phyloP scores from a whole-genome alignment of 2,113 vertebrate genomes.

The Propithecus coquereli region DNA sequence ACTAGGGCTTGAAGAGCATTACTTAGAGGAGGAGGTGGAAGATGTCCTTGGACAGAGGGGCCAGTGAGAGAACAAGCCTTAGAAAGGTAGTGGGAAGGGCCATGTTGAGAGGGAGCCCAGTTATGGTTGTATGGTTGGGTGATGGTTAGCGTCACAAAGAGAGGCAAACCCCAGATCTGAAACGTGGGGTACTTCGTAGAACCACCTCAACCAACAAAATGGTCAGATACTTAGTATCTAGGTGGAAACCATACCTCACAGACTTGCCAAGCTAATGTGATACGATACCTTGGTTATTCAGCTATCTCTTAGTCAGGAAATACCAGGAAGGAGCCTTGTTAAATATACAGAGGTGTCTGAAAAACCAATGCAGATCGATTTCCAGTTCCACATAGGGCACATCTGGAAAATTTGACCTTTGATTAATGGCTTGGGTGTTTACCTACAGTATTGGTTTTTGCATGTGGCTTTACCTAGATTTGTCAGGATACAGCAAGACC shows the following conservation, averaged over 20 bases:
- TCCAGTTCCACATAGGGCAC: not conserved
- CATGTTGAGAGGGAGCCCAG: not conserved
- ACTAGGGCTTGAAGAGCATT: not conserved
- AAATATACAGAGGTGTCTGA: not conserved
- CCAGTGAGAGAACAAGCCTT: not conserved
- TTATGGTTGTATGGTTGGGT: not conserved
- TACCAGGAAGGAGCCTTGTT: not conserved
- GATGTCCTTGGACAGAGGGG: not conserved
- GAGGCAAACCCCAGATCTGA: not conserved
- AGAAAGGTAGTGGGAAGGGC: not conserved
- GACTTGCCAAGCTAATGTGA: not conserved
- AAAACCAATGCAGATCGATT: not conserved
- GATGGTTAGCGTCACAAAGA: not conserved
- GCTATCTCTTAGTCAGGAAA: not conserved
- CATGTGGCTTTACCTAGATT: not conserved
- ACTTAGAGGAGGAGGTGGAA: not conserved
- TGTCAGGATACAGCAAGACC: not conserved
- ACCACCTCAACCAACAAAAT: not conserved
- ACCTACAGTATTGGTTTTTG: not conserved
- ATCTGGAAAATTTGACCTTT: not conserved
- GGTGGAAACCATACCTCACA: not conserved
- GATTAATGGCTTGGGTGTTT: not conserved
- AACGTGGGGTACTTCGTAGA: not conserved
- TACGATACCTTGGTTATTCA: not conserved
- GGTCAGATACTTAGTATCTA: not conserved